Conservation (phyloP, 1,140 invertebrate genomes). For the Drosophila trapezifrons region DNA sequence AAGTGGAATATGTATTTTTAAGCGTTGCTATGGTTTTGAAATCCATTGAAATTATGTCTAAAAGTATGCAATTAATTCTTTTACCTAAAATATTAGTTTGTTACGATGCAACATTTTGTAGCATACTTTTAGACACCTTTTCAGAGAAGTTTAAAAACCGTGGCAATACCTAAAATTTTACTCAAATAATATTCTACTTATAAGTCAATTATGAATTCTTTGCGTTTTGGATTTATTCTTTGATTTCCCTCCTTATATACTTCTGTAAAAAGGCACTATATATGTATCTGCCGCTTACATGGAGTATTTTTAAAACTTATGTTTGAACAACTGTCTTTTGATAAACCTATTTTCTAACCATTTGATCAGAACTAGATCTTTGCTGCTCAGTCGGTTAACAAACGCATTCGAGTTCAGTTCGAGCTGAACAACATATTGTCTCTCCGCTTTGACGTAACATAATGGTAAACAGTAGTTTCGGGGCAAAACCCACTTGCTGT, state of each 20-base stretch:
- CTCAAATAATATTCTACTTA: background rate
- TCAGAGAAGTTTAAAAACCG: too few species aligned
- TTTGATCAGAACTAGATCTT: background rate
- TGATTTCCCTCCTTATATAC: background rate
- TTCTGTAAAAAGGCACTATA: background rate
- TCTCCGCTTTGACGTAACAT: conserved; percentile 10
- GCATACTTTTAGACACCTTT: background rate
- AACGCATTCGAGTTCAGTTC: conserved; percentile 25
- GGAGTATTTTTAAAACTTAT: conserved; percentile 1
- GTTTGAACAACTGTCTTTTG: conserved; percentile 38
- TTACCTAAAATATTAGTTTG: background rate
- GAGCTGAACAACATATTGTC: background rate
- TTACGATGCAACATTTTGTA: too few species aligned
- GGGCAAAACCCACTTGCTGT: conserved; percentile 8
- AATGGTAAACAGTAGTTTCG: conserved; percentile 1
- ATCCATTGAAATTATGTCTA: background rate
- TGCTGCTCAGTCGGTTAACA: conserved; percentile 18
- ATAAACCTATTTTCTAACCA: conserved; percentile 10
- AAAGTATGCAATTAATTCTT: background rate
- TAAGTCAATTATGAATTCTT: background rate
- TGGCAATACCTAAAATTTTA: background rate
- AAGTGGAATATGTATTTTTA: too few species aligned
- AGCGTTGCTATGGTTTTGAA: too few species aligned
- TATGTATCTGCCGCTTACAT: background rate
- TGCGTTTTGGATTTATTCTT: background rate